Evolutionary conservation across 1,140 invertebrate genomes (phyloP).

Genomic region (Delia radicum): DNA sequence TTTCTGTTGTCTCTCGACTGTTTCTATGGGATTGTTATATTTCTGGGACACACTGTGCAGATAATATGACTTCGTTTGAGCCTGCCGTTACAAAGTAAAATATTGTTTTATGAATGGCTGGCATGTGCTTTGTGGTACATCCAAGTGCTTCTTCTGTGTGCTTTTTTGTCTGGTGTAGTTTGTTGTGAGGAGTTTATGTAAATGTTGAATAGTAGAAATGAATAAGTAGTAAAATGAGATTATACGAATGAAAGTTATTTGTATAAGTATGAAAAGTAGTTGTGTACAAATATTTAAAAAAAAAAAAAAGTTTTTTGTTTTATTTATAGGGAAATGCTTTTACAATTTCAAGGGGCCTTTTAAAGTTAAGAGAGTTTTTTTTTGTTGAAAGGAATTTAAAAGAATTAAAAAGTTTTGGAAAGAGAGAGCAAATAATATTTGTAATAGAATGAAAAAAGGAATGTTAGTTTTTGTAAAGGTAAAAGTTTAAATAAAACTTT

Average conservation of each 20-base stretch:
- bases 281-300: not conserved
- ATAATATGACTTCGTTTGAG: conserved; percentile 14
- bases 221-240: not conserved
- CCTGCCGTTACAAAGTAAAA: conserved; percentile 12
- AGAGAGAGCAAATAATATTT: too few relatives aligned
- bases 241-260: conserved; percentile 6
- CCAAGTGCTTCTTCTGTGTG: not conserved
- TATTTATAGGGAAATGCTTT: too few relatives aligned
- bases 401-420: too few relatives aligned
- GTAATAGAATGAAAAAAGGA: too few relatives aligned
- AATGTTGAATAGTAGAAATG: not conserved
- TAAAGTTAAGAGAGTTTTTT: too few relatives aligned
- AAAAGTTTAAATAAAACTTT: too few relatives aligned
- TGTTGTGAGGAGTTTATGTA: not conserved
- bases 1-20: too few relatives aligned
- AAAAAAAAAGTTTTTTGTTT: not conserved
- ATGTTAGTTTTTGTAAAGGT: too few relatives aligned
- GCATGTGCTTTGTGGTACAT: conserved; percentile 14
- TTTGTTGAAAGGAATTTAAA: too few relatives aligned
- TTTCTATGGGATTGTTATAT: too few relatives aligned
- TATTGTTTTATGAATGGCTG: conserved; percentile 14
- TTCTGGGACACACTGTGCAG: conserved; percentile 6
- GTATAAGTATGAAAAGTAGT: too few relatives aligned
- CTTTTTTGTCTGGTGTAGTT: not conserved
- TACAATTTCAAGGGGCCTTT: too few relatives aligned